Conservation (phyloP, 2,113 vertebrate species). For the Neotoma lepida region DNA sequence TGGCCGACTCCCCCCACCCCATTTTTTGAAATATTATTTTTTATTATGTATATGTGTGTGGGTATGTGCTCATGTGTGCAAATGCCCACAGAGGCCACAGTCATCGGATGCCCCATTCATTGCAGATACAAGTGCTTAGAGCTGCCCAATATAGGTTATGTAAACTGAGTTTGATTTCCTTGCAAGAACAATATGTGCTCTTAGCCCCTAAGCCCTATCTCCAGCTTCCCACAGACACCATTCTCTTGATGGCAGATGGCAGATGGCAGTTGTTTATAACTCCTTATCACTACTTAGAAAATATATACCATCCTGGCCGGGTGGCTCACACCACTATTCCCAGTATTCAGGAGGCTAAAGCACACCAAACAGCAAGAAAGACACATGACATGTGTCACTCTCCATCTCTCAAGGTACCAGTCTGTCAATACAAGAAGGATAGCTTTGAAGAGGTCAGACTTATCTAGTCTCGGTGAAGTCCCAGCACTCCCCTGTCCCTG, state of each 20-base stretch:
- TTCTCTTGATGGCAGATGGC: neutral
- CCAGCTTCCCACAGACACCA: neutral
- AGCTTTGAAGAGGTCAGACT: neutral
- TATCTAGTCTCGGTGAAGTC: neutral
- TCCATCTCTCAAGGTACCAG: neutral
- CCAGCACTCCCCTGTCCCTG: neutral
- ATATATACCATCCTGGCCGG: neutral
- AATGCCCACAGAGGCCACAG: too few relatives aligned
- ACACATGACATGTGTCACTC: accelerated
- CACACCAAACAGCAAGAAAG: neutral
- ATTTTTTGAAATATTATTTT: neutral
- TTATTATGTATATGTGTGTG: neutral
- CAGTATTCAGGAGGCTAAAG: neutral
- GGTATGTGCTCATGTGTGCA: too few relatives aligned
- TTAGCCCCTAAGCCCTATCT: neutral
- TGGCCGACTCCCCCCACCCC: neutral
- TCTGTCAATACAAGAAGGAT: neutral
- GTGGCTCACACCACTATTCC: neutral
- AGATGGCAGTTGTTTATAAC: too few relatives aligned
- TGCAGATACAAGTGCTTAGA: too few relatives aligned
- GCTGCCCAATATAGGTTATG: neutral
- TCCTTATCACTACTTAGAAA: neutral
- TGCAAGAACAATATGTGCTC: neutral
- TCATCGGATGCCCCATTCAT: neutral
- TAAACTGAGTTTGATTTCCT: neutral